Evolutionary conservation across 2,888 invertebrate species (phyloP).

Genomic region (Hyalella azteca): DNA sequence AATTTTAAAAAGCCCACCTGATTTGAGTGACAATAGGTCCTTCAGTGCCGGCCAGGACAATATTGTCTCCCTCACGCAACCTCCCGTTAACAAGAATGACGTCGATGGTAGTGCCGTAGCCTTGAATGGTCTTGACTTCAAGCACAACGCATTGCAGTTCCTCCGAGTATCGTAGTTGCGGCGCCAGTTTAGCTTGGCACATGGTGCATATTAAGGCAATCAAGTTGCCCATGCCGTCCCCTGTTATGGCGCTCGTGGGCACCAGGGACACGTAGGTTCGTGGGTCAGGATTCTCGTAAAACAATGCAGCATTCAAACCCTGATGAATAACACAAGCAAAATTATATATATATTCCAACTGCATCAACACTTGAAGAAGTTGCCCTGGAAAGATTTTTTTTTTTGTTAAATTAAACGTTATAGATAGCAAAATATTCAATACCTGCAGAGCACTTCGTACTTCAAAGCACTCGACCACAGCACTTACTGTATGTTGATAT

Average conservation of each 20-base stretch:
- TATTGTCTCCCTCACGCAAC: constrained; percentile 90
- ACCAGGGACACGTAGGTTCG: constrained; percentile 92
- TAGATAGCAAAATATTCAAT: no score
- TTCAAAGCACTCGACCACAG: no score
- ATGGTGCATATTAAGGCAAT: constrained; percentile 90
- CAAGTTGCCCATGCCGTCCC: constrained; percentile 98
- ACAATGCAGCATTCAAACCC: constrained; percentile 93
- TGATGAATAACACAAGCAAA: no score
- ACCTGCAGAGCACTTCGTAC: no score
- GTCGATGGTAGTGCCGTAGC: constrained; percentile 97
- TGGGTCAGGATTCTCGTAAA: constrained; percentile 93
- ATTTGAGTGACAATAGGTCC: constrained; percentile 98
- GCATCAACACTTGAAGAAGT: no score
- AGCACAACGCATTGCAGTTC: constrained; percentile 71
- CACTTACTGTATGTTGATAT: no score
- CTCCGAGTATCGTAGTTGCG: constrained; percentile 88
- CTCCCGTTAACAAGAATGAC: constrained; percentile 96
- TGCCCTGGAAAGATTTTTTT: no score
- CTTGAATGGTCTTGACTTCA: constrained; percentile 91
- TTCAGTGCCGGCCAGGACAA: constrained; percentile 95
- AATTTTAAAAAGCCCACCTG: constrained; percentile 66
- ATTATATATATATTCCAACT: no score
- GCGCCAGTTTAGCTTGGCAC: constrained; percentile 87
- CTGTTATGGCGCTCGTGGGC: constrained; percentile 96
- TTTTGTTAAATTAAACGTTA: no score